Evolutionary conservation across 2,888 invertebrate species (phyloP).

Genomic region (Pyrochroa serraticornis): DNA sequence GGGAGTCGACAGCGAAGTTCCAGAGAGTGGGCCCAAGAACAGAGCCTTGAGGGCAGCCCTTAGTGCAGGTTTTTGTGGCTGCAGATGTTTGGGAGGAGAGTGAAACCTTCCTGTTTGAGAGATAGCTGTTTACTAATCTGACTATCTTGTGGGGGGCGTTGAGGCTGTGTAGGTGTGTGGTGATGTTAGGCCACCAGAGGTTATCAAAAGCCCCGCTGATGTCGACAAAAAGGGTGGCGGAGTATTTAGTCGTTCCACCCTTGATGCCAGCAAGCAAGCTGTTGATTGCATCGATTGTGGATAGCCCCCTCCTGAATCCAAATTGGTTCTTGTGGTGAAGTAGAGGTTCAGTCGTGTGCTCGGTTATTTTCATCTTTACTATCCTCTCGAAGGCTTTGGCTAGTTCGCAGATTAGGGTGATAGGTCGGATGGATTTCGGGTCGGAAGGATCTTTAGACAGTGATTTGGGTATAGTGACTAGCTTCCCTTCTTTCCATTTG

Average conservation of each 20-base stretch:
- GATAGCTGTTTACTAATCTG: constrained; percentile 12
- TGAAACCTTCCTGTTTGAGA: constrained; percentile 1
- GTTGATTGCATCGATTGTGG: not conserved
- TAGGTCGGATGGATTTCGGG: not conserved
- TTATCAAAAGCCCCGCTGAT: constrained; percentile 28
- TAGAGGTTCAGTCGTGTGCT: not conserved
- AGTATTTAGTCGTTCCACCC: too few relatives aligned
- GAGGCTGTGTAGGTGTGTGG: not conserved
- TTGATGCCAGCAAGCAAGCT: too few relatives aligned
- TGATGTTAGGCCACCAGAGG: constrained; percentile 21
- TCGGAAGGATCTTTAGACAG: not conserved
- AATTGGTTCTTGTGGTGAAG: not conserved
- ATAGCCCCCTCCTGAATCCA: not conserved
- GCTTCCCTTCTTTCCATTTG: not conserved
- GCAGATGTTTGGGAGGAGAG: too few relatives aligned
- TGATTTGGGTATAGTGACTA: not conserved
- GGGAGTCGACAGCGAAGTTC: too few relatives aligned
- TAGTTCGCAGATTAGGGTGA: not conserved
- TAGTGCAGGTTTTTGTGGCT: too few relatives aligned
- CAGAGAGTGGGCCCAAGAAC: too few relatives aligned
- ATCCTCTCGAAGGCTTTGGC: constrained; percentile 4
- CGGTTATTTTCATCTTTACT: not conserved
- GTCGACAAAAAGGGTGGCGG: constrained; percentile 12
- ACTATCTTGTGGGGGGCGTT: constrained; percentile 2
- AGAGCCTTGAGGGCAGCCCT: too few relatives aligned